A percentile compares a stretch with the other conserved stretches of the same genome.
phyloP scores from a whole-genome alignment of 2,113 vertebrate genomes.

The Hepsetus odoe region DNA sequence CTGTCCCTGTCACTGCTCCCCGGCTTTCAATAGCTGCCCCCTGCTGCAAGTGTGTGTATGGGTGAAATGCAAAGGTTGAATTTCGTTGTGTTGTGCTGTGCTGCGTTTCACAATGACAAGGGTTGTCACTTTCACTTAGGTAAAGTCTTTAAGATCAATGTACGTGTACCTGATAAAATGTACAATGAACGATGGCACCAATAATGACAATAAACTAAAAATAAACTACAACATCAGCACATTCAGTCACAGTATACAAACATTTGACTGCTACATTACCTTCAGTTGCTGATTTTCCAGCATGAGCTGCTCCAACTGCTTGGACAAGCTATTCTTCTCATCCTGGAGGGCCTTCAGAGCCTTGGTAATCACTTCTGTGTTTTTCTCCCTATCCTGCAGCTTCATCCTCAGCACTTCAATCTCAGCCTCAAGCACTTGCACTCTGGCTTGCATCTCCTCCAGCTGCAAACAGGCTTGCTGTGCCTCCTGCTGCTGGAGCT shows the following conservation, averaged over 20 bases:
- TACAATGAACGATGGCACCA: too few relatives aligned
- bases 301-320: constrained; percentile 73
- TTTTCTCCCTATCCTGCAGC: constrained; percentile 68
- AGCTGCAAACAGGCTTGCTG: constrained; percentile 57
- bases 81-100: too few relatives aligned
- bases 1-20: too few relatives aligned
- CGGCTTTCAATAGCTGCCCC: too few relatives aligned
- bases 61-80: too few relatives aligned
- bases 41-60: too few relatives aligned
- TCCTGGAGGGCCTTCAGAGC: constrained; percentile 70
- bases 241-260: not conserved
- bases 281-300: constrained; percentile 76
- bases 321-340: constrained; percentile 76
- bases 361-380: constrained; percentile 65
- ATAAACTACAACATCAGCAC: too few relatives aligned
- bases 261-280: constrained; percentile 63
- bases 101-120: too few relatives aligned
- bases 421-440: constrained; percentile 68
- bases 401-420: constrained; percentile 73
- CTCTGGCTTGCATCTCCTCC: constrained; percentile 58
- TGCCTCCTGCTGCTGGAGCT: constrained; percentile 63
- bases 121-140: too few relatives aligned
- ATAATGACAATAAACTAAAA: too few relatives aligned
- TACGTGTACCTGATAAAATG: not conserved
- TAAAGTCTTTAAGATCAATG: too few relatives aligned